These are phyloP conservation scores for Globicephala melas DNA, from an alignment of 2,113 vertebrate genomes.

Conservation along the genomic window DNA sequence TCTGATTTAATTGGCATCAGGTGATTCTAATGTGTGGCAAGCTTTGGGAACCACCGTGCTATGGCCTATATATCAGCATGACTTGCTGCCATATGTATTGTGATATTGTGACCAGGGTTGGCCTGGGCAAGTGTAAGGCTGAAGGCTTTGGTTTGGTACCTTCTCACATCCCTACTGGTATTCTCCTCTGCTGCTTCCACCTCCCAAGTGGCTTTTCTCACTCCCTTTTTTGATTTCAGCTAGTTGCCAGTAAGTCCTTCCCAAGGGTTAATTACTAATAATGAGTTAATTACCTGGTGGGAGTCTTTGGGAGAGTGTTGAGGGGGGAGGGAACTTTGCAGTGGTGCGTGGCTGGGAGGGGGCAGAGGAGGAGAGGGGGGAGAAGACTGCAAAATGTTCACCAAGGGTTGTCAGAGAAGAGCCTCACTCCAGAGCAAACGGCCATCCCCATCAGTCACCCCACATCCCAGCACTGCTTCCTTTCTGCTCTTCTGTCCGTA, in stretches of 20 bases:
- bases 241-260: neutral
- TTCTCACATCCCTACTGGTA: neutral
- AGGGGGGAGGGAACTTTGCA: neutral
- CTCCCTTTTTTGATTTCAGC: neutral
- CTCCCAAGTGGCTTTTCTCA: neutral
- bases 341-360: neutral
- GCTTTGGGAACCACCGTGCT: neutral
- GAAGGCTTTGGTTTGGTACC: neutral
- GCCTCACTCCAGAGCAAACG: neutral
- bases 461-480: too few relatives aligned
- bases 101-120: neutral
- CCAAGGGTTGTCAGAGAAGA: neutral
- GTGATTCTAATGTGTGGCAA: neutral
- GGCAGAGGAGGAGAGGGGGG: neutral
- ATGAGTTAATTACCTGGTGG: neutral
- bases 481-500: neutral
- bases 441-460: neutral
- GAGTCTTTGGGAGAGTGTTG: neutral
- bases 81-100: neutral
- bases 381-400: neutral
- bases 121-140: neutral
- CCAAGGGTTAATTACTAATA: neutral
- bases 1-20: neutral
- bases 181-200: too few relatives aligned
- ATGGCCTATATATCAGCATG: neutral